Evolutionary conservation across 2,113 vertebrate species (phyloP).

Genomic region (Thomomys bottae): DNA sequence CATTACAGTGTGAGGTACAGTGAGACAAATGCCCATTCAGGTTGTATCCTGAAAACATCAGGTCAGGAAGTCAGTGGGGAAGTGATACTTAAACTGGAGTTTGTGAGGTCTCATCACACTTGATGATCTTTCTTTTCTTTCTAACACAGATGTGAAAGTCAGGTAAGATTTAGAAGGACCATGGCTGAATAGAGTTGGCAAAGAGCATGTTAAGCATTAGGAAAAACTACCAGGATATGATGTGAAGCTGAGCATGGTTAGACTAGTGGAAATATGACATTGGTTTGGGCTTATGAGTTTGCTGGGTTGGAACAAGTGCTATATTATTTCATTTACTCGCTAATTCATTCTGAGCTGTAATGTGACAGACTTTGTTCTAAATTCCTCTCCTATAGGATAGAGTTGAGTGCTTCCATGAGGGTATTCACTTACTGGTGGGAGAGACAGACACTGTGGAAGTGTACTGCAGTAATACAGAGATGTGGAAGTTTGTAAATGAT

Average conservation of each 20-base stretch:
- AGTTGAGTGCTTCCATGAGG: not conserved
- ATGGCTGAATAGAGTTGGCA: not conserved
- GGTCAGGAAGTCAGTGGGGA: not conserved
- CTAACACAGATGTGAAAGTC: not conserved
- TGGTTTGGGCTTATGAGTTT: not conserved
- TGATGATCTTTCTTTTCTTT: conserved; percentile 20
- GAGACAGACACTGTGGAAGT: not conserved
- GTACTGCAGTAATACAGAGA: not conserved
- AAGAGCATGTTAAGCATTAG: not conserved
- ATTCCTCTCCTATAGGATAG: not conserved
- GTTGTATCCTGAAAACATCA: not conserved
- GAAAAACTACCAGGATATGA: not conserved
- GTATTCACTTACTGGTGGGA: not conserved
- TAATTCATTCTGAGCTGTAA: not conserved
- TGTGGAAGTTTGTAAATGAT: not conserved
- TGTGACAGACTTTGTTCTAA: not conserved
- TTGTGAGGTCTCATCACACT: not conserved
- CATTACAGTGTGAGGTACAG: not conserved
- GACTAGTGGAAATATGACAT: not conserved
- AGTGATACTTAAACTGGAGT: not conserved
- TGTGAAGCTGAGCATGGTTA: not conserved
- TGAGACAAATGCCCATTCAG: not conserved
- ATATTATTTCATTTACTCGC: not conserved
- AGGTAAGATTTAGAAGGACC: not conserved
- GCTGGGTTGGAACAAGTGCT: not conserved